Base-by-base conservation (phyloP, 2,113 vertebrate species). In the Kobus ellipsiprymnus region DNA sequence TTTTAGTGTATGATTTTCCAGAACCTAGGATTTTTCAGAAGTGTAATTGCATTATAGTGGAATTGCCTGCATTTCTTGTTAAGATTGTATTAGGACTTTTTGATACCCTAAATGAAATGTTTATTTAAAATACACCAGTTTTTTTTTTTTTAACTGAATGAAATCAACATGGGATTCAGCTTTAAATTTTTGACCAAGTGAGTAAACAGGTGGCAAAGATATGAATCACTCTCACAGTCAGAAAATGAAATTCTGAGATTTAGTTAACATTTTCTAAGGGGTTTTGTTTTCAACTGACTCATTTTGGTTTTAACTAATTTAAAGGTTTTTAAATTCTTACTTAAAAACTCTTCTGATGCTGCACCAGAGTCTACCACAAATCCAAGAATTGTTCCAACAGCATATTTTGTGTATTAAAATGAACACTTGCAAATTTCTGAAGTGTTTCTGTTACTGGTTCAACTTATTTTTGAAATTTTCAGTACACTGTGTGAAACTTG, bases 181-280 rank as follows among this genome's bases (percentile, higher is more conserved):
- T 87, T 95, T 96, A 89, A 86, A 95, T 67, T 96, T 91, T 92
- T 97, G 30, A 89, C 67, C 21, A 92, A 23, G 40, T 95, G 80
- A 13, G 27, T 86, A 64, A 40, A 74, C 50, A 92, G 60, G 25
- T 36, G 93, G 7, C 71, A 92, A 95, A 97, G 33, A 54, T 80
- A 94, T 84, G 82, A 96, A 96, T 94, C 71, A 78, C 6, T 96
- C 23, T 74, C 29, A 78, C 5, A 46, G 25, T 85, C 44, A 93
- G 59, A 92, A 95, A 95, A 67, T 78, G 33, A 96, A 94, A 86
- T 91, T 96, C 78, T 95, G 14, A 86, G 88, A 88, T 84, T 33
- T 93, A 80, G 6, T 36, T 83, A 95, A 16, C 4, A 25, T 94
- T 57, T 90, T 86, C 40, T 87, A 57, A 92, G 62, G 86, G 46